A percentile compares a stretch with the other conserved stretches of the same genome.
Conservation (phyloP, 2,888 invertebrate species). For the Tricholauxania praeusta region DNA sequence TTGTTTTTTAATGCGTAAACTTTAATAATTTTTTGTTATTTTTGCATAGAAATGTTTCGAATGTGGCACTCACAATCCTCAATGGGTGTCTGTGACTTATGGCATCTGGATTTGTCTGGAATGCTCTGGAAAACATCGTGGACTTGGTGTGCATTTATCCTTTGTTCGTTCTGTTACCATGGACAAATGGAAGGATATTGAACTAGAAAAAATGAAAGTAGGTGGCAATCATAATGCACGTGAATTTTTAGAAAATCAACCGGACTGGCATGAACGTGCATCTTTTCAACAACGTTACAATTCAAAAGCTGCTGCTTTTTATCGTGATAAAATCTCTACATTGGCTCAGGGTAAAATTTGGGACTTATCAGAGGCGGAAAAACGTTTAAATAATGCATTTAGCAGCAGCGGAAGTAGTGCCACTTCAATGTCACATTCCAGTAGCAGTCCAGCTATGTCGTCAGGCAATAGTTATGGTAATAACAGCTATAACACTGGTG, state of each 20-base stretch:
- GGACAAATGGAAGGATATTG: constrained; percentile 99
- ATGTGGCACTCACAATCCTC: constrained; percentile 95
- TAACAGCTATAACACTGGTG: constrained; percentile 49
- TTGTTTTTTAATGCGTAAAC: too few relatives aligned
- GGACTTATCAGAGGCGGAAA: constrained; percentile 70
- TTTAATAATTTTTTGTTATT: constrained; percentile 31
- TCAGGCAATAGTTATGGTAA: constrained; percentile 52
- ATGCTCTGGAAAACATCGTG: constrained; percentile 98
- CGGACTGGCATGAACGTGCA: constrained; percentile 88
- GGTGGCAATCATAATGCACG: constrained; percentile 93
- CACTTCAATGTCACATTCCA: constrained; percentile 55
- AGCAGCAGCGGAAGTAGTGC: constrained; percentile 48
- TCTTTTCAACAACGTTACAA: constrained; percentile 93
- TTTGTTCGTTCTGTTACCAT: constrained; percentile 97
- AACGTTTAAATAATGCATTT: constrained; percentile 48
- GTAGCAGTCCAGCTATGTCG: constrained; percentile 54
- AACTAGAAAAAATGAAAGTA: constrained; percentile 97
- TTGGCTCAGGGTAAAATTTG: constrained; percentile 82
- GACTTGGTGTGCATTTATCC: constrained; percentile 96
- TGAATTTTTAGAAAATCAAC: constrained; percentile 89
- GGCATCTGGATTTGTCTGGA: constrained; percentile 99
- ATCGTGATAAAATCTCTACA: constrained; percentile 90
- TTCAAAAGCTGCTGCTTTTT: constrained; percentile 93
- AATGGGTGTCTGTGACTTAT: constrained; percentile 99
- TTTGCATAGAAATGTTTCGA: constrained; percentile 93